These are phyloP conservation scores for Sphyrna mokarran DNA, from an alignment of 2,113 vertebrate genomes.

Conservation along the genomic window DNA sequence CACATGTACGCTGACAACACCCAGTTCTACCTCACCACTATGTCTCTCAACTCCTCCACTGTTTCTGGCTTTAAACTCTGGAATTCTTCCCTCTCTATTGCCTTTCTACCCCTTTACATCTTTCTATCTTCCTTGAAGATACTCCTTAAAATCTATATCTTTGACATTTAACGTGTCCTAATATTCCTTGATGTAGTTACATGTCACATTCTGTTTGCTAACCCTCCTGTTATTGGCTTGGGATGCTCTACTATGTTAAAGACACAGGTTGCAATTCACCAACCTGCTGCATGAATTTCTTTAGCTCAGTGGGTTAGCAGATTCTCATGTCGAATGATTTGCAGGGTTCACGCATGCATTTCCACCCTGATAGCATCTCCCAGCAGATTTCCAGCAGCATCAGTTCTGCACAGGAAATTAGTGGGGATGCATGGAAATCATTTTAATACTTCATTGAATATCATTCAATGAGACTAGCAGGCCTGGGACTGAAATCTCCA, in stretches of 20 bases:
- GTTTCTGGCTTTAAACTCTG: background rate
- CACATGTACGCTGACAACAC: background rate
- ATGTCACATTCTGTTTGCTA: background rate
- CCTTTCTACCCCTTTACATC: background rate
- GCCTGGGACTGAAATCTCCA: too few species aligned
- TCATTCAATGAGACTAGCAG: too few species aligned
- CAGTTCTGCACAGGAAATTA: too few species aligned
- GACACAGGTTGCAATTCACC: background rate
- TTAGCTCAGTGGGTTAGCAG: too few species aligned
- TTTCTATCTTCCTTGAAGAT: background rate
- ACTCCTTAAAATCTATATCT: background rate
- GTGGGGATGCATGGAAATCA: too few species aligned
- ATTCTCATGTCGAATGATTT: too few species aligned
- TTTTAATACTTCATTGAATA: too few species aligned
- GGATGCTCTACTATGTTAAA: background rate
- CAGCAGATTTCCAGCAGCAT: too few species aligned
- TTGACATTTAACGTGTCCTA: background rate
- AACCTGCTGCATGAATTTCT: too few species aligned
- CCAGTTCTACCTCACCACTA: background rate
- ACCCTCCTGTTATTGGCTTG: background rate
- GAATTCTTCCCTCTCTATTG: background rate
- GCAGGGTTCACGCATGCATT: too few species aligned
- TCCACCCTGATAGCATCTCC: too few species aligned
- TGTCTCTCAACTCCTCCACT: background rate
- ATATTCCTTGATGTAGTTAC: background rate